Conservation (phyloP, 1,140 invertebrate genomes). For the Episyrphus balteatus region DNA sequence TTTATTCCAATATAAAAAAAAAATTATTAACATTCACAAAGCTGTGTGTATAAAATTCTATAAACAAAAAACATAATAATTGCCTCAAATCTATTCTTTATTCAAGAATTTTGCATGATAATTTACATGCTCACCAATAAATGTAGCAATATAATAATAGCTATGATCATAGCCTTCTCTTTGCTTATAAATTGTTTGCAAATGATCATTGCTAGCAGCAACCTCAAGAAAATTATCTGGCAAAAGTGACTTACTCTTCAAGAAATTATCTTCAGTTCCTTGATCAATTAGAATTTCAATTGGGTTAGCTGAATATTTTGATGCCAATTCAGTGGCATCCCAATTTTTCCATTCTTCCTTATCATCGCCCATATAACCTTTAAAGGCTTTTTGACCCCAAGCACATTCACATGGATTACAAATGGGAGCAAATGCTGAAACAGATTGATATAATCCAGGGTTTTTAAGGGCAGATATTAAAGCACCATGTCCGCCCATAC, state of each 20-base stretch:
- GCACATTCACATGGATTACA: slow-evolving; percentile 72
- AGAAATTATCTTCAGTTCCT: slow-evolving; percentile 76
- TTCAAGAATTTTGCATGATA: slow-evolving; percentile 71
- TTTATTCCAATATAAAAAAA: too few relatives aligned
- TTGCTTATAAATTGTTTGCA: slow-evolving; percentile 63
- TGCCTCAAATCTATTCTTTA: too few relatives aligned
- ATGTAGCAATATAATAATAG: slow-evolving; percentile 90
- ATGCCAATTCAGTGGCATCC: slow-evolving; percentile 78
- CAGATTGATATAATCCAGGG: slow-evolving; percentile 77
- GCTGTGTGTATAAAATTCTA: too few relatives aligned
- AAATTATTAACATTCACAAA: too few relatives aligned
- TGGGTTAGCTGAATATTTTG: slow-evolving; percentile 73
- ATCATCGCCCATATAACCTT: slow-evolving; percentile 69
- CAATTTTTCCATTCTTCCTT: slow-evolving; percentile 66
- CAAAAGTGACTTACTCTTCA: slow-evolving; percentile 62
- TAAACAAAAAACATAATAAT: too few relatives aligned
- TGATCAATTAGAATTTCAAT: slow-evolving; percentile 80
- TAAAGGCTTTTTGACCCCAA: slow-evolving; percentile 85
- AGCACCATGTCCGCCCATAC: slow-evolving; percentile 97
- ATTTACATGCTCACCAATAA: slow-evolving; percentile 86
- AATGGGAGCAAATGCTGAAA: slow-evolving; percentile 96
- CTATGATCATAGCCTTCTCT: slow-evolving; percentile 92
- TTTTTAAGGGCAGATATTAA: slow-evolving; percentile 85
- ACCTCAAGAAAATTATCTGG: slow-evolving; percentile 72
- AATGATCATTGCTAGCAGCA: slow-evolving; percentile 55